Percentiles rank a stretch among this genome's conserved stretches.
Conservation (phyloP, 2,888 invertebrate species). For the Tethea ocularis region DNA sequence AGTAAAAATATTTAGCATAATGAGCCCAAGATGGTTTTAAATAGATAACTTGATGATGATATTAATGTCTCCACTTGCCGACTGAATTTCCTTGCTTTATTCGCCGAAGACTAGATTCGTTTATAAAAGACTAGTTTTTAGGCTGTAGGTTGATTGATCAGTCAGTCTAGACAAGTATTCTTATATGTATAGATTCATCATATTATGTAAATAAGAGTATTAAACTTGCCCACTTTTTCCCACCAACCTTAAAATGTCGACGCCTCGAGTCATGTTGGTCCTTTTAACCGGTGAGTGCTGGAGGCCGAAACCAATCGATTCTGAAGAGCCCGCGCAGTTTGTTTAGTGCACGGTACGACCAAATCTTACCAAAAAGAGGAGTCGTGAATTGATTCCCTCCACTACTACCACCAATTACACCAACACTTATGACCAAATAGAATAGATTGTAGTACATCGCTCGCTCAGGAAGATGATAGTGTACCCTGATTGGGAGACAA, state of each 20-base stretch:
- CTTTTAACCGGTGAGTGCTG: constrained; percentile 41
- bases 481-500: background rate
- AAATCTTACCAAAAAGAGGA: constrained; percentile 74
- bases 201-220: too few relatives aligned
- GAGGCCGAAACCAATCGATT: constrained; percentile 73
- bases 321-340: constrained; percentile 67
- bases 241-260: constrained; percentile 38
- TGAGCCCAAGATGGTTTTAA: too few relatives aligned
- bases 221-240: constrained; percentile 27
- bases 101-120: too few relatives aligned
- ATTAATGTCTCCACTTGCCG: too few relatives aligned
- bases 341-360: constrained; percentile 70
- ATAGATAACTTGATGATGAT: too few relatives aligned
- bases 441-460: constrained; percentile 36
- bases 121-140: too few relatives aligned
- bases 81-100: too few relatives aligned
- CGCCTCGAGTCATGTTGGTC: constrained; percentile 37
- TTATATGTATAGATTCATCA: too few relatives aligned
- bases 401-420: constrained; percentile 21
- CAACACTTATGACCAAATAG: background rate
- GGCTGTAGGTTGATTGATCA: too few relatives aligned
- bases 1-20: too few relatives aligned
- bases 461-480: background rate
- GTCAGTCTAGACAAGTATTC: too few relatives aligned
- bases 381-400: constrained; percentile 70